Evolutionary conservation across 2,888 invertebrate genomes (phyloP), one percentile per base, ranked within the genome.

Genomic region (Eulithis prunata): DNA sequence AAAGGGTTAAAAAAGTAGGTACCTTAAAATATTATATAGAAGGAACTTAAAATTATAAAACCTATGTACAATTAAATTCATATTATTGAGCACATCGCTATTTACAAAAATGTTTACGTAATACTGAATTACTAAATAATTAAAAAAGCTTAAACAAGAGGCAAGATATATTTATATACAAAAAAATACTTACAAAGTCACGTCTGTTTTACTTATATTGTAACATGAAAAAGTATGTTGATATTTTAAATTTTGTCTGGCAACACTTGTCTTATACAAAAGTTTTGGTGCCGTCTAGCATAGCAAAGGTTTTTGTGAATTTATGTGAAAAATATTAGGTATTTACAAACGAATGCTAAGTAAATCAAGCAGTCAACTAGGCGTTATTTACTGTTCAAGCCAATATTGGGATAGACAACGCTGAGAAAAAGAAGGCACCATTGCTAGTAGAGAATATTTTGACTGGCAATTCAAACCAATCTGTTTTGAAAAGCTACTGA

Each of bases 371-470:
- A 78, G 78, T 82, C 75, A 71, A 74, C 76, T 77, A 79, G 88
- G 89, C 88, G 88, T 88, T 83, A 83, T 80, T 83, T 79, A 75
- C 74, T 78, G 80, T 82, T 77, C 75, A 78, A 81, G 80, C 78
- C 75, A 71, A 76, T 75, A 74, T 72, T 36, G 56, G 71, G 71
- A 66, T 70, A 60, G 57, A 21, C 59, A 59, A 63, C 59, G 56
- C n/a, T 52, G 56, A 62, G 61, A 41, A 14, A 57, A 52, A 57
- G 11, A 60, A 53, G 51, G 63, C 53, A 43, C 56, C 57, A 62
- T 38, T 13, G 13, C 13, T n/a, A 3, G n/a, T 38, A 53, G 10
- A 49, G 21, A 10, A 49, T 3, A 49, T 6, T 41, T 41, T 11
- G 7, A 8, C 11, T 45, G 12, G 1, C 6, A n/a, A 45, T n/a